Conservation (phyloP, 2,888 invertebrate genomes). For the Hirtodrosophila duncani region DNA sequence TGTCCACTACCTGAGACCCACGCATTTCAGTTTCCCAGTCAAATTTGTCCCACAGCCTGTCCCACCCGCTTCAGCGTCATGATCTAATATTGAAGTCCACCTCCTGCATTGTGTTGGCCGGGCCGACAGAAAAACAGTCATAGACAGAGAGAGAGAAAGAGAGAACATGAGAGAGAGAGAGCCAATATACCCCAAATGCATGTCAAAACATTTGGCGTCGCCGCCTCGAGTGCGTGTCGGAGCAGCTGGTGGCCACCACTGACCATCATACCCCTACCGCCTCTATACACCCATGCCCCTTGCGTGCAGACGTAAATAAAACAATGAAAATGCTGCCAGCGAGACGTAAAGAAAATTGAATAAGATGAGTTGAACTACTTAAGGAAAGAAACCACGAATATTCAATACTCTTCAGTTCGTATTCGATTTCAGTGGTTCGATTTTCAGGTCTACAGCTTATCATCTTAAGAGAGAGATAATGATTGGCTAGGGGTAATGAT, state of each 20-base stretch:
- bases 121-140: background rate
- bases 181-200: background rate
- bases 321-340: conserved; percentile 1
- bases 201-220: background rate
- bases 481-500: no score
- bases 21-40: conserved; percentile 21
- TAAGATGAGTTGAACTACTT: no score
- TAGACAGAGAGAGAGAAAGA: no score
- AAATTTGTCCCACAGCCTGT: conserved; percentile 9
- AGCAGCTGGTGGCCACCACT: conserved; percentile 8
- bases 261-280: background rate
- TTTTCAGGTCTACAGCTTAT: no score
- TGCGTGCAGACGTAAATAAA: conserved; percentile 6
- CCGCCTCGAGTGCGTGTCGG: conserved; percentile 11
- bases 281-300: background rate
- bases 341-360: conserved; percentile 4
- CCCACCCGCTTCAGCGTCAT: no score
- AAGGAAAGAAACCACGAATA: no score
- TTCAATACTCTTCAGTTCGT: no score
- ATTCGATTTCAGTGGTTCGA: no score
- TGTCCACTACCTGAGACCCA: conserved; percentile 15
- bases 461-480: no score
- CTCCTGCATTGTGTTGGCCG: conserved; percentile 4
- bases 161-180: no score
- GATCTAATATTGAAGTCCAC: no score